These are phyloP conservation scores for Heliconius congener DNA, from an alignment of 1,140 invertebrate species.

Conservation along the genomic window DNA sequence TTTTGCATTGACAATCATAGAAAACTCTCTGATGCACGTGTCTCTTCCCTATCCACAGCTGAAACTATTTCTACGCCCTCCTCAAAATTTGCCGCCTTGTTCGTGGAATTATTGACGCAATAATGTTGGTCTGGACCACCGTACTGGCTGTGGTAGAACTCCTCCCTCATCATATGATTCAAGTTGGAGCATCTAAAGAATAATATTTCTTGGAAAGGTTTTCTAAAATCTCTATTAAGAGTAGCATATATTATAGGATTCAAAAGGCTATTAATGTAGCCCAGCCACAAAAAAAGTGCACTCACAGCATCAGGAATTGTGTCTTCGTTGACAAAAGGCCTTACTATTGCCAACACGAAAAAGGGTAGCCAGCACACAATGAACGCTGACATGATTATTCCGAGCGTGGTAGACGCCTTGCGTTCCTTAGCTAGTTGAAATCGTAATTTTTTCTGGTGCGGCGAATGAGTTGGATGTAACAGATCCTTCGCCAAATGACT, in stretches of 20 bases:
- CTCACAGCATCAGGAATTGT: constrained; percentile 89
- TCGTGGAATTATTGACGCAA: constrained; percentile 76
- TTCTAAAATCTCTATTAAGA: constrained; percentile 94
- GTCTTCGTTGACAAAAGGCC: constrained; percentile 88
- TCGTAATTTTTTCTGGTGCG: constrained; percentile 88
- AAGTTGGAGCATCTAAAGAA: constrained; percentile 93
- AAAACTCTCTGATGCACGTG: constrained; percentile 82
- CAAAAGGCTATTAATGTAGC: constrained; percentile 95
- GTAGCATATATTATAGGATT: constrained; percentile 98
- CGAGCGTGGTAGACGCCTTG: constrained; percentile 97
- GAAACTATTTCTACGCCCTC: constrained; percentile 84
- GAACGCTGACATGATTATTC: constrained; percentile 98
- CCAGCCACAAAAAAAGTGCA: constrained; percentile 91
- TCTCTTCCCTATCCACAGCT: constrained; percentile 81
- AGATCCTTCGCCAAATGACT: constrained; percentile 77
- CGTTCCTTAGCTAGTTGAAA: constrained; percentile 93
- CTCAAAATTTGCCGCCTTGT: constrained; percentile 79
- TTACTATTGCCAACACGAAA: constrained; percentile 94
- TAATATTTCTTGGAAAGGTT: constrained; percentile 95
- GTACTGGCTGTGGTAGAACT: constrained; percentile 95
- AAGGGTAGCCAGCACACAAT: constrained; percentile 98
- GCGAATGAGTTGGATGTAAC: constrained; percentile 75
- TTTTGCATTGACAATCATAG: constrained; percentile 82
- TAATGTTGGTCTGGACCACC: constrained; percentile 86
- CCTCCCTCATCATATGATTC: constrained; percentile 95